Base-by-base conservation (phyloP, 2,888 invertebrate species). In the Chelonus formosanus region DNA sequence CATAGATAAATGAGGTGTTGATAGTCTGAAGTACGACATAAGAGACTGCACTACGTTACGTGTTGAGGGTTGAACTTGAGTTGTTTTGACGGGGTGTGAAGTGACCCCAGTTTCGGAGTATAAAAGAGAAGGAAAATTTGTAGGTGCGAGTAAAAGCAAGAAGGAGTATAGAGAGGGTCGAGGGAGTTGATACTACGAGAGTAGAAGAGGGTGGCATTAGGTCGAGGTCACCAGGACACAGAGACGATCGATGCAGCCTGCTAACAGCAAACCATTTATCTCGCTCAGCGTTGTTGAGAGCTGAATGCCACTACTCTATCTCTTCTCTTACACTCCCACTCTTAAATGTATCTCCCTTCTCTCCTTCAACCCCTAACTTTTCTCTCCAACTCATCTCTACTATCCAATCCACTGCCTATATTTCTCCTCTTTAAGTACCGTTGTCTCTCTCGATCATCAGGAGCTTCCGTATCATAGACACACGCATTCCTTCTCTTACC, bases 141-240 rank as follows among this genome's bases (percentile, higher is more conserved):
- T 48, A 35, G 40, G 8, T 58, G 44, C 57, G 61, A 59, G 60
- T 32, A 6, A 36, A 35, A 52, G 55, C 8, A 45, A 63, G 35
- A 56, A 36, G 55, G 58, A 35, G 44, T 48, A 56, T 61, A 53
- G 55, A 54, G 10, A 20, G 54, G 67, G 57, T 48, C 40, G 40
- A 36, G 8, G 48, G 48, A n/a, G 10, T 34, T 8, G 48, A 48
- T n/a, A 48, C 4, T 10, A 32, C 67, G 71, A 71, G 72, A 73
- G 78, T 75, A 74, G 74, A 75, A 74, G 77, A 86, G 86, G 85
- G 84, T 85, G 86, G 80, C 86, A 86, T 84, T 88, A 84, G 88
- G 89, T 88, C 88, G 88, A 88, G 88, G 89, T 88, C 88, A 88
- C 82, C 81, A 78, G 81, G 81, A 82, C 86, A 87, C 86, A 84